A percentile compares a stretch with the other conserved stretches of the same genome.
These are phyloP conservation scores for Microtus richardsoni DNA, from an alignment of 2,113 vertebrate species.

Conservation along the genomic window DNA sequence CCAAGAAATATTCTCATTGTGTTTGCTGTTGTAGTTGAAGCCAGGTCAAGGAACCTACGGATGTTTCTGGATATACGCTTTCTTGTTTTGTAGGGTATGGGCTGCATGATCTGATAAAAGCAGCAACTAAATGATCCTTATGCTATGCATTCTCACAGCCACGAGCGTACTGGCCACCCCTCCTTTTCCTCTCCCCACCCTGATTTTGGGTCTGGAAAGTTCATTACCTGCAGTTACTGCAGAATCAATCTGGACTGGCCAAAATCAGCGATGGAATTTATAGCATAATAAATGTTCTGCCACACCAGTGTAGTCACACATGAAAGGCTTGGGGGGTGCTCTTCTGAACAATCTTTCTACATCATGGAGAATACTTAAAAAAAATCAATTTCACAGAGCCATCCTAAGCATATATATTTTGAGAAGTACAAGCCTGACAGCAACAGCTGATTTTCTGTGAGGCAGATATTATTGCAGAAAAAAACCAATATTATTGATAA, in stretches of 20 bases:
- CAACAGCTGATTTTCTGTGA: conserved; percentile 83
- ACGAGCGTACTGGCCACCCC: conserved; percentile 77
- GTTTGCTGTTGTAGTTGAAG: conserved; percentile 54
- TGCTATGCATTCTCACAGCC: conserved; percentile 83
- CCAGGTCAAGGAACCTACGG: conserved; percentile 60
- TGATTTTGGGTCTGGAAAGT: conserved; percentile 81
- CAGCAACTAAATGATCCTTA: conserved; percentile 83
- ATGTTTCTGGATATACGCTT: conserved; percentile 71
- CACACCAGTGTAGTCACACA: conserved; percentile 84
- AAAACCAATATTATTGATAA: conserved; percentile 85
- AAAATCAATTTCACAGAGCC: conserved; percentile 85
- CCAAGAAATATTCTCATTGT: background rate
- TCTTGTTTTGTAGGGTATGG: conserved; percentile 77
- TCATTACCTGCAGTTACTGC: conserved; percentile 89
- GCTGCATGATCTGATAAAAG: conserved; percentile 84
- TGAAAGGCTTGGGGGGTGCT: conserved; percentile 80
- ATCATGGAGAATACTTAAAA: conserved; percentile 63
- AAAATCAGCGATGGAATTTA: conserved; percentile 89
- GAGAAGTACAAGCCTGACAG: conserved; percentile 86
- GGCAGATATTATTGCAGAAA: conserved; percentile 85
- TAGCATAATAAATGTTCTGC: conserved; percentile 85
- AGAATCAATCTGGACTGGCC: conserved; percentile 88
- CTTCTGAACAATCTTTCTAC: conserved; percentile 82
- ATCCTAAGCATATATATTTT: conserved; percentile 85
- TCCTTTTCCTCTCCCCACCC: conserved; percentile 24